These are phyloP conservation scores for Lutjanus erythropterus DNA, from an alignment of 2,113 vertebrate species.

Conservation along the genomic window DNA sequence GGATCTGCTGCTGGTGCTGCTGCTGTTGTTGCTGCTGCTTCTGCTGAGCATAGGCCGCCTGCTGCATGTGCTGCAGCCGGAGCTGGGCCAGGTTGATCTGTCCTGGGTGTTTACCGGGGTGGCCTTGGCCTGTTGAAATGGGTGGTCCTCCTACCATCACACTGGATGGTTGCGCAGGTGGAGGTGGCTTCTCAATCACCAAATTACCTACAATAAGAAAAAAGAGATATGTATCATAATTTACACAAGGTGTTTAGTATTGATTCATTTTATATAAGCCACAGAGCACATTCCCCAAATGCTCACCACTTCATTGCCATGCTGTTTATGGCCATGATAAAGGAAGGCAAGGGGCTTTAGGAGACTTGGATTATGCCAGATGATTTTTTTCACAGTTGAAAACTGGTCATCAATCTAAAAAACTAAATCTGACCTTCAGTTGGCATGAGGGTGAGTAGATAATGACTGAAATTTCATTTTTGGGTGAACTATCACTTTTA, in stretches of 20 bases:
- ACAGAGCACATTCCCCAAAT: not conserved
- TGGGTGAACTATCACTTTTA: too few species aligned
- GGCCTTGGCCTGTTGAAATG: conserved; percentile 91
- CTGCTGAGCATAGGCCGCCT: conserved; percentile 90
- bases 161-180: conserved; percentile 89
- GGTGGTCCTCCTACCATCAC: conserved; percentile 91
- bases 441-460: too few species aligned
- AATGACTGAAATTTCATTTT: too few species aligned
- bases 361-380: too few species aligned
- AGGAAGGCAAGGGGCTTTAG: not conserved
- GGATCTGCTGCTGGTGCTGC: conserved; percentile 91
- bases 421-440: too few species aligned
- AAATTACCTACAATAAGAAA: conserved; percentile 89
- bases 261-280: not conserved
- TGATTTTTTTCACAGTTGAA: too few species aligned
- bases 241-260: not conserved
- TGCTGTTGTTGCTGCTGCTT: conserved; percentile 92
- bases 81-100: conserved; percentile 99
- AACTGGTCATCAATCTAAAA: too few species aligned
- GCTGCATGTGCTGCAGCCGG: conserved; percentile 97
- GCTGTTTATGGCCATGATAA: not conserved
- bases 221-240: not conserved
- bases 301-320: not conserved
- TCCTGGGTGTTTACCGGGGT: conserved; percentile 90
- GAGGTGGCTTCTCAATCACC: conserved; percentile 94